Percentiles rank a stretch among this genome's conserved stretches.
Conservation (phyloP, 2,797 vertebrate species). For the Astyanax mexicanus region DNA sequence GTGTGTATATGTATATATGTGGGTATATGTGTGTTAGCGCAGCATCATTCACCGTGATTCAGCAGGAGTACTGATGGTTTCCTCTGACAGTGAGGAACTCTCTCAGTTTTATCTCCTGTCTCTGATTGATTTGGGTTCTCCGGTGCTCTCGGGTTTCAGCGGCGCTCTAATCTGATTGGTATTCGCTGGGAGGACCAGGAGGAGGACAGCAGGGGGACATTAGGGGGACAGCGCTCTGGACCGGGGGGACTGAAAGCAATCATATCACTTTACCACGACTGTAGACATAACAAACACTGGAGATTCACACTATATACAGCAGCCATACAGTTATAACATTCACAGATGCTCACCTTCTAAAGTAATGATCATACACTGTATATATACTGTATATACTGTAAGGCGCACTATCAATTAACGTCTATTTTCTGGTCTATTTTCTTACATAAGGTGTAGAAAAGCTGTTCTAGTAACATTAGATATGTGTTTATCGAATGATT, state of each 20-base stretch:
- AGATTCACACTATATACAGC: too few species aligned
- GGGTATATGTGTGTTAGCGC: conserved; percentile 17
- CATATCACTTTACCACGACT: conserved; percentile 16
- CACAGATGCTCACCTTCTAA: neutral
- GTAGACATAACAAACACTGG: too few species aligned
- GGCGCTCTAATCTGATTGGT: conserved; percentile 50
- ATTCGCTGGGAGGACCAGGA: conserved; percentile 34
- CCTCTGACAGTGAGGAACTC: conserved; percentile 39
- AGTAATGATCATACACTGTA: too few species aligned
- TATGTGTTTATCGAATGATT: too few species aligned
- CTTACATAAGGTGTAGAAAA: too few species aligned
- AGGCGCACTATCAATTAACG: too few species aligned
- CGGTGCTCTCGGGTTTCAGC: conserved; percentile 49
- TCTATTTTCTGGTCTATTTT: too few species aligned
- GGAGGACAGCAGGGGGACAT: conserved; percentile 26
- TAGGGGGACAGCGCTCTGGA: conserved; percentile 16
- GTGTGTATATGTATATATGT: neutral
- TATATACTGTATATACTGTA: too few species aligned
- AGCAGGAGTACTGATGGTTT: conserved; percentile 51
- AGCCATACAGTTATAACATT: too few species aligned
- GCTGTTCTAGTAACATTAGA: too few species aligned
- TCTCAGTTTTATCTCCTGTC: conserved; percentile 47
- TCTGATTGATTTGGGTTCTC: conserved; percentile 54
- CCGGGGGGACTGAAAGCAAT: conserved; percentile 18
- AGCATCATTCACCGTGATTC: conserved; percentile 45